These are phyloP conservation scores for Margarornis squamiger DNA, from an alignment of 2,797 vertebrate species.

Conservation along the genomic window DNA sequence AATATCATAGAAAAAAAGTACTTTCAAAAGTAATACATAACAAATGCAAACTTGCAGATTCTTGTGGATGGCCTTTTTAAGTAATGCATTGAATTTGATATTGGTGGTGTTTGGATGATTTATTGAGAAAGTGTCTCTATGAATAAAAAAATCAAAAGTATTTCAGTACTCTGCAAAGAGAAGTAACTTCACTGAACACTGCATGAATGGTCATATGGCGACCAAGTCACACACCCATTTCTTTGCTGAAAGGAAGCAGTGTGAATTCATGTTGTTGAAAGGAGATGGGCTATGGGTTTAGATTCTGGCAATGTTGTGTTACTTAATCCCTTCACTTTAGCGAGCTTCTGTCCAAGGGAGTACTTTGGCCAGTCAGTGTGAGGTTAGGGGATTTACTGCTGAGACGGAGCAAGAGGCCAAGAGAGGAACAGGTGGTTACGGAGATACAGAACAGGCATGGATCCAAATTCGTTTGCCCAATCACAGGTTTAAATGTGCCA, in stretches of 20 bases:
- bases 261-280: neutral
- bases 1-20: neutral
- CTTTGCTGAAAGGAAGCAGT: neutral
- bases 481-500: neutral
- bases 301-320: neutral
- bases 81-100: neutral
- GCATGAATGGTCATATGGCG: neutral
- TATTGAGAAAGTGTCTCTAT: neutral
- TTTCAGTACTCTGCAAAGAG: neutral
- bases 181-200: neutral
- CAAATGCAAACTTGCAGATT: neutral
- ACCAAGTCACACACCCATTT: neutral
- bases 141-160: neutral
- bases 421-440: neutral
- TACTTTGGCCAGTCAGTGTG: neutral
- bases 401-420: neutral
- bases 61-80: neutral
- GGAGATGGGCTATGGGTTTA: neutral
- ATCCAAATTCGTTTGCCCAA: neutral
- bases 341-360: neutral
- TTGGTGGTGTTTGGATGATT: neutral
- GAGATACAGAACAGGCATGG: neutral
- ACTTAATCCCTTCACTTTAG: neutral
- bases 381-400: neutral
- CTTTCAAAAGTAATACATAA: neutral